Base-by-base conservation (phyloP, 2,888 invertebrate genomes). In the Netelia melanura region DNA sequence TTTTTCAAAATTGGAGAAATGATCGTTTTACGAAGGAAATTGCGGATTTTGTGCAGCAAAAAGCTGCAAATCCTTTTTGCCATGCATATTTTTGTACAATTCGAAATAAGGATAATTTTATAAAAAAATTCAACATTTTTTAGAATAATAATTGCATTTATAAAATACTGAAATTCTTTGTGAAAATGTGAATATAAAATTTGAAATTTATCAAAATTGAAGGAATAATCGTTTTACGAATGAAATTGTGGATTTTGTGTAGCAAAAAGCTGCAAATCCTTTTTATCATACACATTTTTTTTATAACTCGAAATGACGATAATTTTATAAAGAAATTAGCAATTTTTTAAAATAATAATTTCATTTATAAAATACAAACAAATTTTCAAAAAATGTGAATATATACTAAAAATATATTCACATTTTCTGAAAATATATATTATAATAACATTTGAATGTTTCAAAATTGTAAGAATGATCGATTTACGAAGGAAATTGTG, bases 1-100 rank as follows among this genome's bases (percentile, higher is more conserved):
- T 48, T 48, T 48, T 0, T 70, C 25, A 14, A 17, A 75, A 6
- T 74, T 17, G 38, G 52, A 72, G 62, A 23, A 70, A 70, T 70
- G 48, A 67, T 78, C 72, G 76, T 74, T 83, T 10, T 21, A 11
- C 25, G 21, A 54, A 79, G 64, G 65, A 75, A 71, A 71, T 65
- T 58, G 61, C 23, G 9, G 58, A 64, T 48, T 71, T 65, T 58
- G 74, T 62, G 38, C 17, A 17, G 17, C 17, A 17, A 17, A 17
- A 17, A 17, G 17, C 0, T 17, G 30, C 30, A 30, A 30, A 30
- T 30, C 30, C 30, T 30, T 30, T 30, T 1, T 30, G 0, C 1
- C 3, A 3, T 3, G 1, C 3, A 30, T 1, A 30, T 30, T 30
- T 25, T 30, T 30, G 1, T 3, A 30, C 1, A 30, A 30, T 30